Percentiles rank a stretch among this genome's conserved stretches.
Evolutionary conservation across 2,797 vertebrate species (phyloP).

Genomic region (Borostomias antarcticus): DNA sequence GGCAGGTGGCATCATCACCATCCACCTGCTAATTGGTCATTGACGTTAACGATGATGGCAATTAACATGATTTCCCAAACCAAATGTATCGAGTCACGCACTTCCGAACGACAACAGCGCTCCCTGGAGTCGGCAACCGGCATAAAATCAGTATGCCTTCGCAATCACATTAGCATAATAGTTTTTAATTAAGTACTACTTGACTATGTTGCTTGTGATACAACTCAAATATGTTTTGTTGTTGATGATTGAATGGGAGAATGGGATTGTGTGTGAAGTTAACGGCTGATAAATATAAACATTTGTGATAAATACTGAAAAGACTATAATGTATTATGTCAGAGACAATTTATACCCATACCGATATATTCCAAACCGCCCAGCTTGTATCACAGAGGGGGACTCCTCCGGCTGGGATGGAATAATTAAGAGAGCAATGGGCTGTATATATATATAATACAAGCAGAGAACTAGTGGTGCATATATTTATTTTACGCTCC

Average conservation of each 20-base stretch:
- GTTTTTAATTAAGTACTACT: conserved; percentile 58
- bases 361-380: neutral
- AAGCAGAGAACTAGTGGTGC: neutral
- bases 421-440: neutral
- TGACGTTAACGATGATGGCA: no score
- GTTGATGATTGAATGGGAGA: no score
- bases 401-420: neutral
- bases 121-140: conserved; percentile 65
- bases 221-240: conserved; percentile 15
- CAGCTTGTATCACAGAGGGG: no score
- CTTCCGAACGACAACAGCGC: conserved; percentile 47
- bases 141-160: no score
- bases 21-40: conserved; percentile 34
- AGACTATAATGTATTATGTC: conserved; percentile 50
- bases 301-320: conserved; percentile 34
- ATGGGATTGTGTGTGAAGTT: no score
- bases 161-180: conserved; percentile 72
- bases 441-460: neutral
- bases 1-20: no score
- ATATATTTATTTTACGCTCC: neutral
- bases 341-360: neutral
- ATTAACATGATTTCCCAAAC: conserved; percentile 62
- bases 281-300: conserved; percentile 50
- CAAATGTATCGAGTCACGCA: conserved; percentile 48
- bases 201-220: conserved; percentile 59